Conservation (phyloP, 2,113 vertebrate species). For the Chloebia gouldiae region DNA sequence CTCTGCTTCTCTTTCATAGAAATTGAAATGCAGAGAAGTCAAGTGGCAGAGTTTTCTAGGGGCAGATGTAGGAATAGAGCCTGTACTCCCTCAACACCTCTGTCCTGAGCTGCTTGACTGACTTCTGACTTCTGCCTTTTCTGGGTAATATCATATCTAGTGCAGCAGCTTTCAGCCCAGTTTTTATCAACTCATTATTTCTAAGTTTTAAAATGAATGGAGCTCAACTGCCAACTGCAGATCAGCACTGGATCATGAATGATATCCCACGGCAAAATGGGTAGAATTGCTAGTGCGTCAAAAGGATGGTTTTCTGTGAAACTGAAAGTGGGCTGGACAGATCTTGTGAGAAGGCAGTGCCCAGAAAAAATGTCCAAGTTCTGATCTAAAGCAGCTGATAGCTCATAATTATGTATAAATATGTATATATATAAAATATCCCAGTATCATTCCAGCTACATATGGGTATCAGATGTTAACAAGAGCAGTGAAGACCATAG, state of each 20-base stretch:
- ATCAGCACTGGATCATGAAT: not conserved
- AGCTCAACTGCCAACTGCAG: not conserved
- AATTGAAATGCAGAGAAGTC: not conserved
- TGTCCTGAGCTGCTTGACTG: not conserved
- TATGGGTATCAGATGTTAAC: not conserved
- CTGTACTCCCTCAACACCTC: not conserved
- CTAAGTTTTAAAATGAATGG: not conserved
- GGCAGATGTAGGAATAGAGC: not conserved
- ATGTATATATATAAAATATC: no score
- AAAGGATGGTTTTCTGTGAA: not conserved
- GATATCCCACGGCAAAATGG: not conserved
- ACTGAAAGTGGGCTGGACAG: not conserved
- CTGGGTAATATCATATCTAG: not conserved
- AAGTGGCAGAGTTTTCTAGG: not conserved
- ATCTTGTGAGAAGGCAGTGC: not conserved
- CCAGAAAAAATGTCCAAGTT: not conserved
- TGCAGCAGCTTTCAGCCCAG: not conserved
- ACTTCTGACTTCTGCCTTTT: not conserved
- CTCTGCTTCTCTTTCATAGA: not conserved
- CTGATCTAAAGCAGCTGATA: not conserved
- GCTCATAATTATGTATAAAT: not conserved
- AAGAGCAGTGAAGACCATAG: not conserved
- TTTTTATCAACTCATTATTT: not conserved
- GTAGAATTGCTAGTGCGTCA: fast-evolving
- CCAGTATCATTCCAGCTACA: not conserved